Base-by-base conservation (phyloP, 2,113 vertebrate genomes). In the Cryptomyrus ogoouensis region DNA sequence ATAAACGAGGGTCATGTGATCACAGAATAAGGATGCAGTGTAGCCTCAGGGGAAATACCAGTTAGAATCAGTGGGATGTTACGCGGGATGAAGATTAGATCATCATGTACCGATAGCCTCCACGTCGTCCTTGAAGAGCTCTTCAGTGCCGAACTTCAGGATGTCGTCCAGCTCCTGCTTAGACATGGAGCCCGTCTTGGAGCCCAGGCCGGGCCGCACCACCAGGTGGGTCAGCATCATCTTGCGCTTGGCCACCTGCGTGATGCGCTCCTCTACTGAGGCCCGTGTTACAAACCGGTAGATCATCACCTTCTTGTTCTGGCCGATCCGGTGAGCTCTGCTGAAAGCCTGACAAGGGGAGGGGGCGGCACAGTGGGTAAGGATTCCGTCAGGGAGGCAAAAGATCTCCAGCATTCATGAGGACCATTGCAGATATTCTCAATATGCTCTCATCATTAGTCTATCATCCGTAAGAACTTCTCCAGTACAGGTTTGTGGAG, bases 221-320 rank as follows among this genome's bases (percentile, higher is more conserved):
- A 99, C 98, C 89, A 99, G 94, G 92, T 99, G 98, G 0, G 98
- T 99, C 89, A 99, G 95, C 98, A 99, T 99, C 98, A 99, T 99
- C 95, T 99, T 99, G 93, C 98, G 97, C 90, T 99, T 99, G 87
- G 98, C 98, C 93, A 99, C 98, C 94, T 99, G 98, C 6, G 98
- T 99, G 94, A 99, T 99, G 31, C 98, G 95, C 93, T 99, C 98
- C 92, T 99, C 98, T 49, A 99, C 98, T 0, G 97, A 98, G 84
- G 98, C 98, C 44, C 98, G 95, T 0, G 98, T 99, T 93, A 99
- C 98, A 0, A 99, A 99, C 53, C 98, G 98, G 91, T 99, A 99
- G 93, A 99, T 99, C 98, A 99, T 99, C 92, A 99, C 98, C 93
- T 99, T 99, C 95, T 94, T 98, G 93, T 99, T 99, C 93, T 99